Base-by-base conservation (phyloP, 2,888 invertebrate genomes). In the Hipparchia semele region DNA sequence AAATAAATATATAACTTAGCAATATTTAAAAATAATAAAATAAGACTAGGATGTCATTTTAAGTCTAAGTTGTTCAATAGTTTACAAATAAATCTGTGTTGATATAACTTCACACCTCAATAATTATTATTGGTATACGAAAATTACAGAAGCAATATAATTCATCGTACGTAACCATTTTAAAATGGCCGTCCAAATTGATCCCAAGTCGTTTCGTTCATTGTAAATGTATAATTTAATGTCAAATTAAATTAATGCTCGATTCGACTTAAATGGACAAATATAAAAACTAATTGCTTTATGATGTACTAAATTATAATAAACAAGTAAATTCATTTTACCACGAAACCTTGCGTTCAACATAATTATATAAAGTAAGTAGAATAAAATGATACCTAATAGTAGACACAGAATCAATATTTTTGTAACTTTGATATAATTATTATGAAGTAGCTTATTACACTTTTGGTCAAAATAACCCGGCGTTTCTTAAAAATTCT, bases 141-240 rank as follows among this genome's bases (percentile, higher is more conserved):
- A 72, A 72, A 65, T 33, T 60, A 64, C 62, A 73, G 64, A 59
- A 67, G 59, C 56, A 73, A 81, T 76, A 83, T 87, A 90, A 10
- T 60, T 60, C 33, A 10, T 39, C 39, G 65, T 39, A 72, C 51
- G 56, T 54, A 56, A 45, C n/a, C 53, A 67, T 56, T n/a, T 45
- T 10, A 64, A 33, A 39, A 75, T 72, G 54, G 69, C 75, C 75
- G 73, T 75, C 75, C 75, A 13, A 45, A 58, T 71, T 62, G 13
- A 82, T 82, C 85, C 86, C 83, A 79, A 73, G 76, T 80, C 82
- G 81, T 86, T 89, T 90, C 85, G 78, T 74, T 86, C 88, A 86
- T 90, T 86, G 73, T 78, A 79, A 77, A 90, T 90, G 77, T 76
- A 90, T 83, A 90, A 89, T 91, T 91, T 90, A 89, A 90, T 88